These are phyloP conservation scores for Thalassophryne amazonica DNA, from an alignment of 2,797 vertebrate genomes.

Conservation along the genomic window DNA sequence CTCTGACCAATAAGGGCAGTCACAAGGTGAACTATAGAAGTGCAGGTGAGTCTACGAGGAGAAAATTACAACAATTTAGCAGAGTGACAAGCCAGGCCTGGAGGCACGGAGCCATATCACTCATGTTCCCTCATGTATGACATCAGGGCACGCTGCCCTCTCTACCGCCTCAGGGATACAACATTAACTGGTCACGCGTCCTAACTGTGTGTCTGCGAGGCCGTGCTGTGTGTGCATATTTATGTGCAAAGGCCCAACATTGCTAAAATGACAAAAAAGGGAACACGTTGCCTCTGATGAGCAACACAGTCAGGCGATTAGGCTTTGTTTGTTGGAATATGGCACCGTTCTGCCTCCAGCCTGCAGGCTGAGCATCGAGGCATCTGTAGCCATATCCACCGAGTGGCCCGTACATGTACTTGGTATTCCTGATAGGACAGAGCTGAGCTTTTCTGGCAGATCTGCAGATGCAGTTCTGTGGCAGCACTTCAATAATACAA, in stretches of 20 bases:
- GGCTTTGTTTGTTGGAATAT: constrained; percentile 58
- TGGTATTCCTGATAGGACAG: constrained; percentile 66
- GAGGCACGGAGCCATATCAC: constrained; percentile 51
- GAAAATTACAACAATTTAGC: constrained; percentile 60
- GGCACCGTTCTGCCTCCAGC: constrained; percentile 45
- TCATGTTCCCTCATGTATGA: constrained; percentile 54
- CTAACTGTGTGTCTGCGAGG: constrained; percentile 2
- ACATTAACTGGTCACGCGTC: constrained; percentile 16
- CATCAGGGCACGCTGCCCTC: constrained; percentile 39
- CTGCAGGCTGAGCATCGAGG: constrained; percentile 50
- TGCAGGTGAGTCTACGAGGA: constrained; percentile 24
- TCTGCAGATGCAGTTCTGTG: constrained; percentile 50
- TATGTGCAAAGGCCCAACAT: constrained; percentile 4
- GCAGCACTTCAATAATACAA: constrained; percentile 37
- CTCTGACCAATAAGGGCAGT: constrained; percentile 32
- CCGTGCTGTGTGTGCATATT: constrained; percentile 9
- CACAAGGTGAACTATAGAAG: constrained; percentile 40
- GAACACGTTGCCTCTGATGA: constrained; percentile 54
- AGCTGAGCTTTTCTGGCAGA: constrained; percentile 55
- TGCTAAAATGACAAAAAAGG: constrained; percentile 23
- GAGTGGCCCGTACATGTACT: constrained; percentile 50
- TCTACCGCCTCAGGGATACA: constrained; percentile 29
- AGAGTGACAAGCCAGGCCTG: constrained; percentile 48
- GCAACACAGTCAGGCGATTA: constrained; percentile 35
- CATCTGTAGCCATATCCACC: constrained; percentile 51